Conservation (phyloP, 1,140 invertebrate genomes). For the Dufourea novaeangliae region DNA sequence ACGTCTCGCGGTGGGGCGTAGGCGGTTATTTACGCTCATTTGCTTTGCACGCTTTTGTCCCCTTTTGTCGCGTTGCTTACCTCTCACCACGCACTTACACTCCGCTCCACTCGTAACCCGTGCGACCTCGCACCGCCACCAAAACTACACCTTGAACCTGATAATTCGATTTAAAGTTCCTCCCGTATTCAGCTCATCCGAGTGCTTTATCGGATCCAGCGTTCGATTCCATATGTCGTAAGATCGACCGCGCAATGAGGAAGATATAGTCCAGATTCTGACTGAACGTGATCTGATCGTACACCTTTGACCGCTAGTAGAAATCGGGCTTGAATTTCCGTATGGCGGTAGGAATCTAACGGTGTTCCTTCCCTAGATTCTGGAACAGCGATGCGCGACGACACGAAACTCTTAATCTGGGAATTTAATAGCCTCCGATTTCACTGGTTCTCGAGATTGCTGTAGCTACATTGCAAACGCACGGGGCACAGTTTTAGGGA, state of each 20-base stretch:
- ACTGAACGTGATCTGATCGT: too few species aligned
- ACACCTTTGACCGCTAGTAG: too few species aligned
- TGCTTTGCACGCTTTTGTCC: conserved; percentile 72
- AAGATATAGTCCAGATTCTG: too few species aligned
- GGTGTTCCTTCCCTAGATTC: background rate
- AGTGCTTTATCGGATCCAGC: too few species aligned
- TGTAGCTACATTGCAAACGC: background rate
- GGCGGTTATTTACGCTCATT: conserved; percentile 80
- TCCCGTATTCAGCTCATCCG: too few species aligned
- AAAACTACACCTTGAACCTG: conserved; percentile 5
- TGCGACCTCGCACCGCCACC: conserved; percentile 56
- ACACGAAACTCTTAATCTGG: conserved; percentile 7
- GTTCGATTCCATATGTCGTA: too few species aligned
- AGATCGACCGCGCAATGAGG: too few species aligned
- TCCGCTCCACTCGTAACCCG: conserved; percentile 18
- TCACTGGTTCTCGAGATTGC: background rate
- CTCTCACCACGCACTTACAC: conserved; percentile 3
- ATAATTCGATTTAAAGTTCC: conserved; percentile 28
- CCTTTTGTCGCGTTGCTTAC: conserved; percentile 45
- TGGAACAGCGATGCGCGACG: background rate
- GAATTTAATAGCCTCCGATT: conserved; percentile 16
- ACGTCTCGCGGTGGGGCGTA: conserved; percentile 68
- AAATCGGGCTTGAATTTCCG: background rate
- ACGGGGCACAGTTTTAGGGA: background rate
- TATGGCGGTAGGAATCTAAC: background rate